These are phyloP conservation scores for Semaprochilodus insignis DNA, from an alignment of 2,797 vertebrate genomes.

Conservation along the genomic window DNA sequence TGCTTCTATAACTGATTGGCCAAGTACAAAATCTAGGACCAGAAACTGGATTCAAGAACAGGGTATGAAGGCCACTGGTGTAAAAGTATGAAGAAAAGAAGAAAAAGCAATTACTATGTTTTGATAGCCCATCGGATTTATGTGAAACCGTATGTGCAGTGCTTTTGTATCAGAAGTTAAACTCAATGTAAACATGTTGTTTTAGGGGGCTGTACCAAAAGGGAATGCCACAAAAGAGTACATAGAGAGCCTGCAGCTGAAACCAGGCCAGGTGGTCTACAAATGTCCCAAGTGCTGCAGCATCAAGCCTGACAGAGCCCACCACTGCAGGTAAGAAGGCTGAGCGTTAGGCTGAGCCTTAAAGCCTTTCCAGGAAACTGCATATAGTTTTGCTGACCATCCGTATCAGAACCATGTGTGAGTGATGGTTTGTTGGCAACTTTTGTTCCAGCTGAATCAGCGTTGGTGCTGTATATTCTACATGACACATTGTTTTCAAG, in stretches of 20 bases:
- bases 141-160: background rate
- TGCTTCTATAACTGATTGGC: too few species aligned
- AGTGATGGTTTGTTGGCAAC: background rate
- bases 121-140: background rate
- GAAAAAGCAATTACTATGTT: background rate
- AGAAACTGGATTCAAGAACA: too few species aligned
- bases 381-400: background rate
- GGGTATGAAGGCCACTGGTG: too few species aligned
- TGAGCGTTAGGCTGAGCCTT: background rate
- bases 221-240: slow-evolving; percentile 98
- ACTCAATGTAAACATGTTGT: slow-evolving; percentile 3
- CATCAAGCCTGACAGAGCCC: slow-evolving; percentile 97
- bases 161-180: background rate
- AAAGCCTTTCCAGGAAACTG: background rate
- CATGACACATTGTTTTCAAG: slow-evolving; percentile 4
- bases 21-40: too few species aligned
- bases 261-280: slow-evolving; percentile 98
- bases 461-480: background rate
- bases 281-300: slow-evolving; percentile 99
- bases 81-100: too few species aligned
- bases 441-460: background rate
- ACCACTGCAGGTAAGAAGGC: slow-evolving; percentile 93
- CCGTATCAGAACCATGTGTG: background rate
- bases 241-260: slow-evolving; percentile 97
- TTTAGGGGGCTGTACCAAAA: slow-evolving; percentile 95